These are phyloP conservation scores for Acrobasis consociella DNA, from an alignment of 2,888 invertebrate species.

Conservation along the genomic window DNA sequence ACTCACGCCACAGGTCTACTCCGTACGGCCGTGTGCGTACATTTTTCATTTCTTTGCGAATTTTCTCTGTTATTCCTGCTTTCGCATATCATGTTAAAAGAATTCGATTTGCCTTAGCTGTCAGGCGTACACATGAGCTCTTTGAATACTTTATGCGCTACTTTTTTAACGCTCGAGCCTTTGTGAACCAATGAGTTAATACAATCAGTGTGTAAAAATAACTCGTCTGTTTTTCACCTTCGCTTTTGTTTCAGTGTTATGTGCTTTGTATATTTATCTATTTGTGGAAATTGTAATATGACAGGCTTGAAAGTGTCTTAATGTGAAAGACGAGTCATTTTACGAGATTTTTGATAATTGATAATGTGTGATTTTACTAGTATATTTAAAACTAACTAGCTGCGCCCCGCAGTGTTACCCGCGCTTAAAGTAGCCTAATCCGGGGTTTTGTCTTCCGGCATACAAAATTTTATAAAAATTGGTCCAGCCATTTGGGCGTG, in stretches of 20 bases:
- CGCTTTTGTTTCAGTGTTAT: background rate
- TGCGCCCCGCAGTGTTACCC: no score
- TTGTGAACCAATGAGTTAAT: slow-evolving; percentile 10
- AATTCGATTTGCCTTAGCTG: slow-evolving; percentile 29
- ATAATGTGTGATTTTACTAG: no score
- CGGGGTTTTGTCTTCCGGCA: no score
- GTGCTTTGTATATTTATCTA: no score
- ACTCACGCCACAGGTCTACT: slow-evolving; percentile 4
- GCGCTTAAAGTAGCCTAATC: no score
- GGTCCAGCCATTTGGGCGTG: no score
- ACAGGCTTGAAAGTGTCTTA: no score
- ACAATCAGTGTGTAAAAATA: slow-evolving; percentile 11
- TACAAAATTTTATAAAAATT: no score
- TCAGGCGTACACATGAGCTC: slow-evolving; percentile 26
- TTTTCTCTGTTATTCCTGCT: slow-evolving; percentile 26
- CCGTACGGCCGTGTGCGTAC: slow-evolving; percentile 11
- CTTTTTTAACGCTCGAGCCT: slow-evolving; percentile 14
- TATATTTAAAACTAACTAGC: no score
- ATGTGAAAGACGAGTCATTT: no score
- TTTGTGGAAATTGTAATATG: no score
- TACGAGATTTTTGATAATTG: no score
- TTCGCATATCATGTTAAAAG: slow-evolving; percentile 27
- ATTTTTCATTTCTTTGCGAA: slow-evolving; percentile 21
- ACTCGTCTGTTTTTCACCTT: background rate
- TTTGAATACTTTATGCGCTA: slow-evolving; percentile 30